A percentile compares a stretch with the other conserved stretches of the same genome.
These are phyloP conservation scores for Agrilus planipennis DNA, from an alignment of 1,140 invertebrate genomes.

Conservation along the genomic window DNA sequence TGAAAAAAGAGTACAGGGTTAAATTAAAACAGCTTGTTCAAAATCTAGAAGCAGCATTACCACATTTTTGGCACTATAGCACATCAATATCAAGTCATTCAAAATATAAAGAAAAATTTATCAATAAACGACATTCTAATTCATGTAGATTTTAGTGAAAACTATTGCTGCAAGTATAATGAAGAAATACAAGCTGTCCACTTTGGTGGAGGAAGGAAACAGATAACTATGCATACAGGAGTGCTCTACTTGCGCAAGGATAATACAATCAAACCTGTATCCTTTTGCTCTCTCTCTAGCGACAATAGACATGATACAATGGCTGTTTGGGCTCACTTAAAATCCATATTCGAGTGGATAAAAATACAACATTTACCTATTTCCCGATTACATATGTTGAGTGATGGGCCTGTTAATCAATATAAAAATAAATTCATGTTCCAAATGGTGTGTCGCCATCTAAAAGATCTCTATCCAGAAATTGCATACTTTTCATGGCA, in stretches of 20 bases:
- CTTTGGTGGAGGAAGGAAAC: constrained; percentile 15
- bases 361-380: background rate
- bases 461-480: background rate
- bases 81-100: background rate
- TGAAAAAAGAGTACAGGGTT: too few relatives aligned
- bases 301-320: constrained; percentile 17
- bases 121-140: constrained; percentile 11
- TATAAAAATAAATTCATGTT: constrained; percentile 1
- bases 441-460: background rate
- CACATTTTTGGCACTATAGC: background rate
- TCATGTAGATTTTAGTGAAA: constrained; percentile 19
- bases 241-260: background rate
- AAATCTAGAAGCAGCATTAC: too few relatives aligned
- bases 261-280: background rate
- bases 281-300: constrained; percentile 9
- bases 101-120: background rate
- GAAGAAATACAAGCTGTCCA: constrained; percentile 20
- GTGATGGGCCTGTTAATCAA: background rate
- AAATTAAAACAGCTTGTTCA: too few relatives aligned
- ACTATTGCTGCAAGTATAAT: constrained; percentile 19
- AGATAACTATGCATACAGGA: background rate
- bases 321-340: constrained; percentile 13
- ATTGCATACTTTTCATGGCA: constrained; percentile 23
- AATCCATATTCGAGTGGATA: background rate
- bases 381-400: background rate